phyloP scores from a whole-genome alignment of 2,113 vertebrate species.

The Ageneiosus marmoratus region DNA sequence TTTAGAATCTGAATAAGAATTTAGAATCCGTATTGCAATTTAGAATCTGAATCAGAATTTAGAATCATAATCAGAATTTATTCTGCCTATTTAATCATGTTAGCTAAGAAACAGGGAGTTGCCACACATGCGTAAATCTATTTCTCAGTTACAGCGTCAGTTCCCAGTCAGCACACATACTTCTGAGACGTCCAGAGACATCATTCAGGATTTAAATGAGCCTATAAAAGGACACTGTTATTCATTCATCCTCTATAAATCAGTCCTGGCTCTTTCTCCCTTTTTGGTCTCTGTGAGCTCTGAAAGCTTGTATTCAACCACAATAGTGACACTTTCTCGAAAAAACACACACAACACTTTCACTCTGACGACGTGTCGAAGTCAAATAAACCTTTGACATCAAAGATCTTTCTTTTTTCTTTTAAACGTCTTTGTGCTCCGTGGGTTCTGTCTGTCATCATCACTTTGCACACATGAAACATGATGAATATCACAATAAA shows the following conservation, averaged over 20 bases:
- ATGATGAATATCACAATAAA: neutral
- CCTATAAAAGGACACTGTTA: neutral
- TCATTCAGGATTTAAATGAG: neutral
- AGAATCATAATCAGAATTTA: neutral
- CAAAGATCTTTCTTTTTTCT: neutral
- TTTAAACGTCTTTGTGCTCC: neutral
- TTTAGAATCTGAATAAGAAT: too few species aligned
- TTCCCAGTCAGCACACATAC: neutral
- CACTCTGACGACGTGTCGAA: neutral
- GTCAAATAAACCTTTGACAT: neutral
- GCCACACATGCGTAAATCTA: neutral
- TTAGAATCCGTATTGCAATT: too few species aligned
- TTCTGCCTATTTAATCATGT: neutral
- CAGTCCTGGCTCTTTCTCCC: neutral
- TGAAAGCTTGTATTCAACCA: neutral
- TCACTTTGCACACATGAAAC: neutral
- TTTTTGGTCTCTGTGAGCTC: neutral
- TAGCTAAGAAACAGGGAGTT: neutral
- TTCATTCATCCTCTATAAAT: neutral
- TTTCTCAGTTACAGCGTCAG: neutral
- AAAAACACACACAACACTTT: neutral
- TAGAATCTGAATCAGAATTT: neutral
- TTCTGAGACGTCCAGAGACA: neutral
- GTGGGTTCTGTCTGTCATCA: neutral
- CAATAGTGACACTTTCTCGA: neutral